Evolutionary conservation across 2,113 vertebrate genomes (phyloP), one percentile per base, ranked within the genome.

Genomic region (Myrmecophaga tridactyla): DNA sequence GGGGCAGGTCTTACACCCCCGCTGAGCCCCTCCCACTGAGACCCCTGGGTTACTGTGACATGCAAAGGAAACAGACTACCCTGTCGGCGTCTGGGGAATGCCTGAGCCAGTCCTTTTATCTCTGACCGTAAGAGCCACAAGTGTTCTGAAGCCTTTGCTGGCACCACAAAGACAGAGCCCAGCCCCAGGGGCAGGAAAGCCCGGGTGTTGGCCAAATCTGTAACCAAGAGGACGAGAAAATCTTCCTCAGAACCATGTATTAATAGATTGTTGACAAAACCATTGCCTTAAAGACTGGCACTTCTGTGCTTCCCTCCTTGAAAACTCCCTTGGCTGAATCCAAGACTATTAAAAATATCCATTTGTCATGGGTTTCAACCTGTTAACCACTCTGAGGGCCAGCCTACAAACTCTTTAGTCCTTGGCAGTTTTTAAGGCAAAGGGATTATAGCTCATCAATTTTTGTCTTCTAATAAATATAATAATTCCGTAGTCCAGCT

Each of bases 181-280:
- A 6, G 13, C 34, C 80, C 41, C 48, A 6, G 48, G 7, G 1
- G 13, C 39, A 25, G 51, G 7, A 1, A 0, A 0, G 20, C 31
- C 39, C 25, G 7, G 31, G 29, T 6, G 20, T 34, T 7, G 36
- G 10, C 39, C 20, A 21, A 7, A 18, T 43, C 29, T 18, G 7
- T 8, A 29, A 72, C 15, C 70, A 18, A 20, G 58, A 27, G 27
- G 23, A 20, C 0, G 20, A 77, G 48, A 53, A 29, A 29, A 58
- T 18, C 46, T 18, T 76, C 23, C 25, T 72, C 29, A 48, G 70
- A 41, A 25, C 20, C 17, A 9, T 4, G 43, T 6, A 20, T 25
- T 58, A 14, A 25, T 3, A 48, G n/a, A 27, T 12, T 0, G 10
- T 3, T 10, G 39, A 4, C 25, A 58, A 4, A 23, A 9, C 9